phyloP scores from a whole-genome alignment of 2,888 invertebrate genomes.

The Drosophila affinis region DNA sequence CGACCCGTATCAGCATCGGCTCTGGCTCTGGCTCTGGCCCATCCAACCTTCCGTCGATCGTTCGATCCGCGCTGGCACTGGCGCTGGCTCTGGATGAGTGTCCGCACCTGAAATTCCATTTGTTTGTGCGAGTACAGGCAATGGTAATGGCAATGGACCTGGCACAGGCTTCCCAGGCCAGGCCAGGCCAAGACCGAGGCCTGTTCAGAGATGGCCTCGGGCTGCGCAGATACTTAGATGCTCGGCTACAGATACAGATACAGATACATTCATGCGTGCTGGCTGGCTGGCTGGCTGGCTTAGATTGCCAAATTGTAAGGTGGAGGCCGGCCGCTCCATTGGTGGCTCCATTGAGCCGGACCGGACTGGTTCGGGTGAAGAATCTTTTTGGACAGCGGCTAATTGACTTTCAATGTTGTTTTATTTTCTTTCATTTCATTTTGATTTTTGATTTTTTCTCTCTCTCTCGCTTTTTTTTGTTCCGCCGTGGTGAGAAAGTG shows the following conservation, averaged over 20 bases:
- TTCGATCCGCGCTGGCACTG: not conserved
- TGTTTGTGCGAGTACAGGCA: conserved; percentile 7
- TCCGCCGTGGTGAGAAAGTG: conserved; percentile 64
- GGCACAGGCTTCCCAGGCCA: conserved; percentile 2
- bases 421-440: conserved; percentile 29
- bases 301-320: conserved; percentile 17
- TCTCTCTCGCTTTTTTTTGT: not conserved
- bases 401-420: conserved; percentile 75
- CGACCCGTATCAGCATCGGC: conserved; percentile 9
- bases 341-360: too few relatives aligned
- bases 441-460: conserved; percentile 15
- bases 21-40: not conserved
- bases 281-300: conserved; percentile 2
- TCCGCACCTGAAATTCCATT: conserved; percentile 38
- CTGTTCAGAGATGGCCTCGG: conserved; percentile 18
- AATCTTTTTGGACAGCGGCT: conserved; percentile 68
- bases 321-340: not conserved
- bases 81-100: not conserved
- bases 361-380: conserved; percentile 35
- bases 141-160: conserved; percentile 3
- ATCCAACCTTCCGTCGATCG: conserved; percentile 6
- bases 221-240: conserved; percentile 18
- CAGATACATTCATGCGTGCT: conserved; percentile 7
- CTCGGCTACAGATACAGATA: not conserved
- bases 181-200: too few relatives aligned